Conservation (phyloP, 2,797 vertebrate genomes). For the Vespertilio murinus region DNA sequence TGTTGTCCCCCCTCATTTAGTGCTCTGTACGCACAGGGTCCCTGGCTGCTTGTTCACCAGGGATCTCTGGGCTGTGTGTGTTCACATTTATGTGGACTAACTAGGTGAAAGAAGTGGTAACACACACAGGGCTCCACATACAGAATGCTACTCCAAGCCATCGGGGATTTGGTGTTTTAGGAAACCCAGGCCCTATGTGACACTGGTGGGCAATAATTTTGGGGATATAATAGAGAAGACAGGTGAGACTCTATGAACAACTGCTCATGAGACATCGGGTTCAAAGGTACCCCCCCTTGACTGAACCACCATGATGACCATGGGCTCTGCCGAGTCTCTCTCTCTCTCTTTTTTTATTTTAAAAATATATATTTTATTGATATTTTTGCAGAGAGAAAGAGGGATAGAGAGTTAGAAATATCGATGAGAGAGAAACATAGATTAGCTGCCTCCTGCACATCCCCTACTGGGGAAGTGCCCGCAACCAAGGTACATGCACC, state of each 20-base stretch:
- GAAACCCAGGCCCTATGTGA: not conserved
- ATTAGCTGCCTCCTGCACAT: too few relatives aligned
- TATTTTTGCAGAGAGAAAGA: too few relatives aligned
- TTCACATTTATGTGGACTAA: not conserved
- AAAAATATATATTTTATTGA: too few relatives aligned
- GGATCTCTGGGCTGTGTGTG: not conserved
- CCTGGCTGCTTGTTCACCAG: not conserved
- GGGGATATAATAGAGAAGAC: not conserved
- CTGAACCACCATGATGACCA: not conserved
- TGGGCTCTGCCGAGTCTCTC: not conserved
- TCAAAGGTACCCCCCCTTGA: not conserved
- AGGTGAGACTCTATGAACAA: not conserved
- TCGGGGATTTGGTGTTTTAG: not conserved
- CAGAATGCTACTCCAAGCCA: not conserved
- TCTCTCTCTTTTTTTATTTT: too few relatives aligned
- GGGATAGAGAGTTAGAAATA: too few relatives aligned
- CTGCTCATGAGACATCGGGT: not conserved
- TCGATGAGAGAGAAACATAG: too few relatives aligned
- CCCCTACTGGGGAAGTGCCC: too few relatives aligned
- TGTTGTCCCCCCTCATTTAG: not conserved
- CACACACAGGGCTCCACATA: not conserved
- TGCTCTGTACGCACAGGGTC: not conserved
- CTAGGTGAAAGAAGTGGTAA: not conserved
- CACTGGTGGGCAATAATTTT: not conserved
- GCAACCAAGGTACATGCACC: too few relatives aligned